Evolutionary conservation across 2,888 invertebrate genomes (phyloP), one percentile per base, ranked within the genome.

Genomic region (Baronia brevicornis): DNA sequence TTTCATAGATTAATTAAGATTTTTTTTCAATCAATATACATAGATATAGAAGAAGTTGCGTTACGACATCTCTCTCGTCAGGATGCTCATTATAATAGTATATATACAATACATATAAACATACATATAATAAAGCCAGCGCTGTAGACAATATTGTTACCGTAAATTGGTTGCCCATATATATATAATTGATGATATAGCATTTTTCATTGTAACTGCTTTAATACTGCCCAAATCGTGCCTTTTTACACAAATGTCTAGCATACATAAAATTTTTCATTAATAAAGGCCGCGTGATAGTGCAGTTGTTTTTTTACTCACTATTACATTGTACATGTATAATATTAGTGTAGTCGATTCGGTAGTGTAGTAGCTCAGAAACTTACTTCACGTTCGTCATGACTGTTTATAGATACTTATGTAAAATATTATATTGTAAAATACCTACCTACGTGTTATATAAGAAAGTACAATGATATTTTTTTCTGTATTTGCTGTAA

Each of bases 1-100:
- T 51, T 48, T 42, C 42, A 39, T 47, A 50, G 48, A 36, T 47
- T 45, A 41, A 53, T 52, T 48, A 43, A 39, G 46, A 41, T 46
- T 48, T 41, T 41, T 46, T 42, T n/a, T n/a, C n/a, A n/a, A n/a
- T n/a, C n/a, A n/a, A n/a, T n/a, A n/a, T n/a, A n/a, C n/a, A n/a
- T n/a, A n/a, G n/a, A n/a, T n/a, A n/a, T n/a, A n/a, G n/a, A n/a
- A n/a, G n/a, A n/a, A n/a, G n/a, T n/a, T n/a, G n/a, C n/a, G n/a
- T n/a, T n/a, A n/a, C n/a, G n/a, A n/a, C n/a, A n/a, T n/a, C n/a
- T n/a, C n/a, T n/a, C n/a, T 60, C 40, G 50, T 74, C 75, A 74
- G 74, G 70, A 73, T 78, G 70, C 79, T 80, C 79, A 79, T 80
- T 78, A 73, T 78, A 73, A 62, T 50, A 44, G 35, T 46, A 51